phyloP scores from a whole-genome alignment of 2,888 invertebrate genomes.

The Ochropleura plecta region DNA sequence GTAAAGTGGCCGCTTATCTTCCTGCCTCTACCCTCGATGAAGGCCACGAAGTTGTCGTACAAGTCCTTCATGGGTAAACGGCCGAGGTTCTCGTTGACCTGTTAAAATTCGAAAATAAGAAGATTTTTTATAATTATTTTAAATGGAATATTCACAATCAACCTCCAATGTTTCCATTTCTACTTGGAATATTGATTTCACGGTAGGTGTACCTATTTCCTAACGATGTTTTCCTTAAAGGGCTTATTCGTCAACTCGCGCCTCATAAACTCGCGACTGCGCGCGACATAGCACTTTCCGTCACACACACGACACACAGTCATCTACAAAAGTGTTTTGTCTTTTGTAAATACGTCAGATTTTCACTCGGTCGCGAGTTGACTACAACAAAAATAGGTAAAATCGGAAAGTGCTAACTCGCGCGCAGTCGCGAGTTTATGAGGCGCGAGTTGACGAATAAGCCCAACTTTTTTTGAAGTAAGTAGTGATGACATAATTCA shows the following conservation, averaged over 20 bases:
- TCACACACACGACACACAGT: too few species aligned
- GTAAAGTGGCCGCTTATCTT: conserved; percentile 93
- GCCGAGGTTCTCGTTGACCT: conserved; percentile 92
- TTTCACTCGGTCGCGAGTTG: too few species aligned
- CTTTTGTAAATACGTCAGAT: too few species aligned
- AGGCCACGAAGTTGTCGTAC: conserved; percentile 87
- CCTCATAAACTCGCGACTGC: too few species aligned
- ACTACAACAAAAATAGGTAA: too few species aligned
- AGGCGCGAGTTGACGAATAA: too few species aligned
- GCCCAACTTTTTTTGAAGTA: too few species aligned
- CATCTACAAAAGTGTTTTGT: too few species aligned
- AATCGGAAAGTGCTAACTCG: too few species aligned
- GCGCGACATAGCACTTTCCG: too few species aligned
- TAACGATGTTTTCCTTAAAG: not conserved
- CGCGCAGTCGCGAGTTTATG: too few species aligned
- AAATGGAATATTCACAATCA: not conserved
- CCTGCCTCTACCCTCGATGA: conserved; percentile 71
- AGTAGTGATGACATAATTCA: not conserved
- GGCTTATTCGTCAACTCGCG: too few species aligned
- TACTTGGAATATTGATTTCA: not conserved
- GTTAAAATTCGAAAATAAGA: conserved; percentile 33
- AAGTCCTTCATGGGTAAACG: conserved; percentile 93
- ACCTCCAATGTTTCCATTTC: not conserved
- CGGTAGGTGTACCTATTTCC: not conserved
- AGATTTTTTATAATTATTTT: not conserved